Evolutionary conservation across 2,113 vertebrate genomes (phyloP).

Genomic region (Tyto alba): DNA sequence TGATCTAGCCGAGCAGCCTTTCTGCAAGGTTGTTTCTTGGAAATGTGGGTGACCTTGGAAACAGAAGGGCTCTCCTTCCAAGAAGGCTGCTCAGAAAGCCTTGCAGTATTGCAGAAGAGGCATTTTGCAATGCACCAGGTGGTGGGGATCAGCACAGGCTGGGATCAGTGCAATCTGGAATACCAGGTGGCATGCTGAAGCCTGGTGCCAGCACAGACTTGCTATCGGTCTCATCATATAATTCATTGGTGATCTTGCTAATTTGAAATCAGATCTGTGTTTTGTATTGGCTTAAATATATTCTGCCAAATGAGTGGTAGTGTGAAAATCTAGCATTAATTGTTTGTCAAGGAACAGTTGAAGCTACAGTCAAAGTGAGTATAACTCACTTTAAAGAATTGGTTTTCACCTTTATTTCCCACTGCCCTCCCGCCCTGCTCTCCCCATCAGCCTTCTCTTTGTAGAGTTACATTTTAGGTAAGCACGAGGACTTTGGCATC

Average conservation of each 20-base stretch:
- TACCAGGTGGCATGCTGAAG: constrained; percentile 48
- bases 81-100: constrained; percentile 5
- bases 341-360: constrained; percentile 18
- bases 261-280: constrained; percentile 20
- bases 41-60: constrained; percentile 38
- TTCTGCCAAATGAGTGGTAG: constrained; percentile 28
- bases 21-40: not conserved
- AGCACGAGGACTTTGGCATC: not conserved
- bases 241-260: constrained; percentile 50
- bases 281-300: constrained; percentile 41
- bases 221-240: not conserved
- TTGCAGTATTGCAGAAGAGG: constrained; percentile 29
- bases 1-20: not conserved
- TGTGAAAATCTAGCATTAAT: constrained; percentile 40
- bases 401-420: not conserved
- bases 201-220: constrained; percentile 44
- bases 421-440: not conserved
- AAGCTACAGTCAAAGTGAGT: not conserved
- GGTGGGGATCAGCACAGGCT: constrained; percentile 41
- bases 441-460: not conserved
- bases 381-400: not conserved
- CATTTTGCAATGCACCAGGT: constrained; percentile 30
- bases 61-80: not conserved
- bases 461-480: not conserved
- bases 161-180: constrained; percentile 57